Evolutionary conservation across 2,113 vertebrate genomes (phyloP).

Genomic region (Limanda limanda): DNA sequence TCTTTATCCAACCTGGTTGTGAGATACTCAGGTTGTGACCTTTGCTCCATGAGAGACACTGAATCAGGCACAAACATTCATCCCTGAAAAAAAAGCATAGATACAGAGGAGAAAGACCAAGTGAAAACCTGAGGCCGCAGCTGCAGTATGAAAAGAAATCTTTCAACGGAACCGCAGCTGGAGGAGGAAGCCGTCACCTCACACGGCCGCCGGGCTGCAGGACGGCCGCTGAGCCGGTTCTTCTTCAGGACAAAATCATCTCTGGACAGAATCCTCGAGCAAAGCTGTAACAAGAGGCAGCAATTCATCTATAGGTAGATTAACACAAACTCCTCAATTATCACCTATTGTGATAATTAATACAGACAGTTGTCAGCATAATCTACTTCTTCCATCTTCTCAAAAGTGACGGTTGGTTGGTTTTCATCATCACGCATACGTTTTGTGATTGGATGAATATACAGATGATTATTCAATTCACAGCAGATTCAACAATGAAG

Average conservation of each 20-base stretch:
- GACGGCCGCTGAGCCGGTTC: neutral
- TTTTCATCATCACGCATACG: no score
- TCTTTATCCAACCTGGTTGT: conserved; percentile 14
- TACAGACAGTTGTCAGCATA: no score
- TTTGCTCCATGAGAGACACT: conserved; percentile 9
- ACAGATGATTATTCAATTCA: no score
- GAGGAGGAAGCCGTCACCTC: conserved; percentile 43
- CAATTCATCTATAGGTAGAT: neutral
- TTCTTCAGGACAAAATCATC: conserved; percentile 66
- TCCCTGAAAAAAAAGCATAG: neutral
- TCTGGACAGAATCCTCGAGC: conserved; percentile 79
- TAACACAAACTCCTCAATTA: neutral
- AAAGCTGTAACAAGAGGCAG: conserved; percentile 72
- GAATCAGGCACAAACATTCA: conserved; percentile 30
- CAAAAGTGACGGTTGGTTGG: no score
- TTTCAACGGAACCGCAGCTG: conserved; percentile 21
- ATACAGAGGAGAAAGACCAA: conserved; percentile 8
- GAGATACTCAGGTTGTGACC: conserved; percentile 28
- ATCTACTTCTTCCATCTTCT: no score
- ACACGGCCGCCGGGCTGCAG: conserved; percentile 1
- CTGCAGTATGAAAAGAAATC: conserved; percentile 53
- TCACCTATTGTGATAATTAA: neutral
- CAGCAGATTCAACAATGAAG: no score
- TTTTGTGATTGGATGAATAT: no score
- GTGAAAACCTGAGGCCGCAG: conserved; percentile 32